A percentile compares a stretch with the other conserved stretches of the same genome.
These are phyloP conservation scores for Drosophila tanythrix DNA, from an alignment of 2,888 invertebrate species.

Conservation along the genomic window DNA sequence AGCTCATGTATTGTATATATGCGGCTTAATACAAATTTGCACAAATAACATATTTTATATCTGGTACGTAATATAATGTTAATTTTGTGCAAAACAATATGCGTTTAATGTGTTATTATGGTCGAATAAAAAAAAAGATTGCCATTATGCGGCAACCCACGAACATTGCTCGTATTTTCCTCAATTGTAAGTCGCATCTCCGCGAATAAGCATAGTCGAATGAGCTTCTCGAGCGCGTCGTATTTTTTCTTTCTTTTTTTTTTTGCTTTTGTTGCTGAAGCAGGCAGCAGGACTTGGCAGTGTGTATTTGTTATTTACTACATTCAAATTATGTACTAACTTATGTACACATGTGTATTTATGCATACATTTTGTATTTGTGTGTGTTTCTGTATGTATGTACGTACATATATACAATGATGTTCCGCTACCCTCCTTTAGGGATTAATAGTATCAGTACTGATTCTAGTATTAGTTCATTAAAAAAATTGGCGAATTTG, in stretches of 20 bases:
- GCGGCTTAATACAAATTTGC: neutral
- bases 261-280: neutral
- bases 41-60: neutral
- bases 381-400: neutral
- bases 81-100: neutral
- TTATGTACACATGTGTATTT: neutral
- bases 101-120: neutral
- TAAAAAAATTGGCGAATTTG: no score
- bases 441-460: neutral
- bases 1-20: no score
- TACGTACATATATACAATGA: neutral
- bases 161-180: neutral
- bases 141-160: slow-evolving; percentile 34
- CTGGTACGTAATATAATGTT: neutral
- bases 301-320: slow-evolving; percentile 1
- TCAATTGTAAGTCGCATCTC: slow-evolving; percentile 10
- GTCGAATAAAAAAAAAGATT: neutral
- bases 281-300: neutral
- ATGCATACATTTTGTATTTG: no score
- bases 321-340: neutral
- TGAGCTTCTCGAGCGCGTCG: neutral
- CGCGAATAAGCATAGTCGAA: neutral
- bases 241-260: no score
- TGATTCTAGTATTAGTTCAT: neutral
- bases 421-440: neutral